phyloP scores from a whole-genome alignment of 2,797 vertebrate genomes.

The Enteromius fasciolatus region DNA sequence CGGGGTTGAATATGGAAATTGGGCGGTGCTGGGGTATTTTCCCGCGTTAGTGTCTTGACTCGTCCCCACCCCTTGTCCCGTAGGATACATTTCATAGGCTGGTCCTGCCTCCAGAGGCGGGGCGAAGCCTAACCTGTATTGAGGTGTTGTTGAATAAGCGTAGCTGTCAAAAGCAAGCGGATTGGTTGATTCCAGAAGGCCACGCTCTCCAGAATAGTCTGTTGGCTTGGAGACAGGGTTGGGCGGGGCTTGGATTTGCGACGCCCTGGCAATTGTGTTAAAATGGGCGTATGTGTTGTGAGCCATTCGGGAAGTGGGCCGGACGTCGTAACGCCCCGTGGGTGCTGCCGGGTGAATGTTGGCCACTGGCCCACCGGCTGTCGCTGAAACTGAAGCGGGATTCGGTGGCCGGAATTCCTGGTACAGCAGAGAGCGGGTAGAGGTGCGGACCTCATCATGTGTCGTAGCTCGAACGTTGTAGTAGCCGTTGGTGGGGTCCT shows the following conservation, averaged over 20 bases:
- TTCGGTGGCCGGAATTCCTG: conserved; percentile 86
- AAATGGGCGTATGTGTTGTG: conserved; percentile 92
- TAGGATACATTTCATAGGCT: conserved; percentile 82
- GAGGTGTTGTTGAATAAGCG: conserved; percentile 79
- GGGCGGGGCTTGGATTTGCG: conserved; percentile 71
- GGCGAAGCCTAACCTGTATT: conserved; percentile 87
- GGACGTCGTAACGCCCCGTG: conserved; percentile 84
- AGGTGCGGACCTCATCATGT: conserved; percentile 87
- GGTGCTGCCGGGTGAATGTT: conserved; percentile 64
- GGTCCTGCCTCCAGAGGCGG: conserved; percentile 79
- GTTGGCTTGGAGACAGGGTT: conserved; percentile 68
- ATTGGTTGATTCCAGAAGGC: conserved; percentile 79
- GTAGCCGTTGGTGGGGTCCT: conserved; percentile 97
- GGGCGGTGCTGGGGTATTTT: conserved; percentile 84
- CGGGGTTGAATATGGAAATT: conserved; percentile 92
- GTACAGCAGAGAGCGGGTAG: conserved; percentile 87
- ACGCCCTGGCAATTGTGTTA: conserved; percentile 82
- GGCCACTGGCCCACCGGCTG: conserved; percentile 64
- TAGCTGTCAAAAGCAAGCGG: conserved; percentile 91
- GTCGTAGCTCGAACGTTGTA: conserved; percentile 91
- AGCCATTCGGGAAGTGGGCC: conserved; percentile 87
- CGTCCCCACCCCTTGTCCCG: conserved; percentile 74
- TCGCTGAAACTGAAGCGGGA: conserved; percentile 66
- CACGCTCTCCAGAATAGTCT: conserved; percentile 75
- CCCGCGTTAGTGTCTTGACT: conserved; percentile 71